Conservation (phyloP, 2,888 invertebrate genomes). For the Oscheius sp. region DNA sequence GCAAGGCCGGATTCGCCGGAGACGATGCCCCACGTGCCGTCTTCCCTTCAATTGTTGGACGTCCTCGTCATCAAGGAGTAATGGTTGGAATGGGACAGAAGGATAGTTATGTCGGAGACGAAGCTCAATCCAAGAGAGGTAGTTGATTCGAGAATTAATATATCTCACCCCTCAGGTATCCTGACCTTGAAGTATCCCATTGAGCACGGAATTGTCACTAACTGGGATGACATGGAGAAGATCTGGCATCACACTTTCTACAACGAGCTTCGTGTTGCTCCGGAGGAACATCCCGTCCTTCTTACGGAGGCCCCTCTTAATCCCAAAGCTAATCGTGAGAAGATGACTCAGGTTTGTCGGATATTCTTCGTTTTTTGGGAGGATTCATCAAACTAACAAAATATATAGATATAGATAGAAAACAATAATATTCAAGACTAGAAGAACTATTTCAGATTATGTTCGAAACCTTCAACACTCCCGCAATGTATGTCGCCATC, state of each 20-base stretch:
- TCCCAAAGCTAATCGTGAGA: slow-evolving; percentile 93
- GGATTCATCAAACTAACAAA: no score
- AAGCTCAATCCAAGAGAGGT: slow-evolving; percentile 76
- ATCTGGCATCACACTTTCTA: slow-evolving; percentile 99
- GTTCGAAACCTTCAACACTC: slow-evolving; percentile 82
- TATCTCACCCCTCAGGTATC: slow-evolving; percentile 76
- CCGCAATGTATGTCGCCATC: slow-evolving; percentile 85
- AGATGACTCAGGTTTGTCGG: slow-evolving; percentile 80
- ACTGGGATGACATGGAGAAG: slow-evolving; percentile 99
- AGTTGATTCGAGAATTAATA: neutral
- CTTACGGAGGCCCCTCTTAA: slow-evolving; percentile 91
- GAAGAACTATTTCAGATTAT: slow-evolving; percentile 78
- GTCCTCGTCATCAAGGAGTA: slow-evolving; percentile 65
- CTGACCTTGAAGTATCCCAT: slow-evolving; percentile 93
- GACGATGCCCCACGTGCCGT: slow-evolving; percentile 83
- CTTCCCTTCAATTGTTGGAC: slow-evolving; percentile 83
- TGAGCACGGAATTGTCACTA: slow-evolving; percentile 95
- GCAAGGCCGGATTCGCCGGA: slow-evolving; percentile 82
- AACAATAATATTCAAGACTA: no score
- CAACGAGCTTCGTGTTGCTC: slow-evolving; percentile 93
- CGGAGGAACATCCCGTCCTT: slow-evolving; percentile 91
- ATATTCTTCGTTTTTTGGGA: no score
- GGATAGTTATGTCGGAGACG: slow-evolving; percentile 73
- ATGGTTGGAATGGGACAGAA: slow-evolving; percentile 74
- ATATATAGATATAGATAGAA: no score